Conservation (phyloP, 2,888 invertebrate genomes). For the Cremastinae sp. region DNA sequence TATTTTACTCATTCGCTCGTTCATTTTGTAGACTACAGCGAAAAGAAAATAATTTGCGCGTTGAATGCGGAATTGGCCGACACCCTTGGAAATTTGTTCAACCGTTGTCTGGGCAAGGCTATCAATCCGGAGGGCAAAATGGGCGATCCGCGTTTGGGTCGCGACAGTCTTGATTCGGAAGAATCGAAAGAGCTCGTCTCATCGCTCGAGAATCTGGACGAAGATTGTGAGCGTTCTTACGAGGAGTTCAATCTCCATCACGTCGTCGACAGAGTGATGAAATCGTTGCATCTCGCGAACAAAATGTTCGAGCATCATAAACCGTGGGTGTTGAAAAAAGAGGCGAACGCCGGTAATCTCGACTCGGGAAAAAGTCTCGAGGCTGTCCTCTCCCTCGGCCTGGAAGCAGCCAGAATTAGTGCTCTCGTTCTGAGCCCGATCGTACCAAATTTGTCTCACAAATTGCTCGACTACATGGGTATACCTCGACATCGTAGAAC, state of each 20-base stretch:
- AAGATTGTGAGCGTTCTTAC: slow-evolving; percentile 86
- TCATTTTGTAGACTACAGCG: slow-evolving; percentile 96
- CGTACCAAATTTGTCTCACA: slow-evolving; percentile 87
- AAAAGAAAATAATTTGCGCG: slow-evolving; percentile 87
- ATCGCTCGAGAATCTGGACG: slow-evolving; percentile 82
- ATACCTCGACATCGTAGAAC: slow-evolving; percentile 80
- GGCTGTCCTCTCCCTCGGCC: slow-evolving; percentile 89
- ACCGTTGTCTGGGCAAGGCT: slow-evolving; percentile 88
- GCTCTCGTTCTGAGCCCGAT: slow-evolving; percentile 93
- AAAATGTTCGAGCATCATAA: slow-evolving; percentile 91
- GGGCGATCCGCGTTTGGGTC: slow-evolving; percentile 84
- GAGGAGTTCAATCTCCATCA: slow-evolving; percentile 90
- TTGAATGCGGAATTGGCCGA: slow-evolving; percentile 95
- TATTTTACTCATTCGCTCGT: too few relatives aligned
- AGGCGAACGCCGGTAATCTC: slow-evolving; percentile 76
- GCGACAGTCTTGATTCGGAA: slow-evolving; percentile 79
- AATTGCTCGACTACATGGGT: slow-evolving; percentile 87
- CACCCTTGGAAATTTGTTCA: slow-evolving; percentile 94
- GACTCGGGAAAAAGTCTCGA: slow-evolving; percentile 83
- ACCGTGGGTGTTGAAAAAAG: slow-evolving; percentile 93
- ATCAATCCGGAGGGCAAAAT: slow-evolving; percentile 91
- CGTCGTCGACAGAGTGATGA: slow-evolving; percentile 89
- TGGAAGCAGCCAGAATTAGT: slow-evolving; percentile 91
- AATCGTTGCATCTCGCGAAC: slow-evolving; percentile 89
- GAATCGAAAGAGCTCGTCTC: slow-evolving; percentile 83